phyloP scores from a whole-genome alignment of 2,113 vertebrate species.

The Siniperca chuatsi region DNA sequence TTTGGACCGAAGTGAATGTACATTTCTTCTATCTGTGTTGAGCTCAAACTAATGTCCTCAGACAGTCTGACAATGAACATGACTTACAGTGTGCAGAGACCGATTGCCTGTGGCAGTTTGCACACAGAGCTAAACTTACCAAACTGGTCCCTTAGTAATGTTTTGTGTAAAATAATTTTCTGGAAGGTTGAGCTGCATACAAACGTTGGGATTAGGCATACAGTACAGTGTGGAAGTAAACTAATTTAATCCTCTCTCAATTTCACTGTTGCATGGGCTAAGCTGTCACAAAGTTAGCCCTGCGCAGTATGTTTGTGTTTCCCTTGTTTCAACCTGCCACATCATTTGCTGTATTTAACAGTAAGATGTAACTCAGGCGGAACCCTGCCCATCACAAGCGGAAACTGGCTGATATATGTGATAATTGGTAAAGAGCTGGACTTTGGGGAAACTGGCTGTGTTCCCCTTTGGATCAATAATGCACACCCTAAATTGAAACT shows the following conservation, averaged over 20 bases:
- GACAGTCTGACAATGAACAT: slow-evolving; percentile 35
- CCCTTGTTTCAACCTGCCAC: slow-evolving; percentile 32
- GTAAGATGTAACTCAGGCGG: background rate
- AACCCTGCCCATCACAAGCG: slow-evolving; percentile 9
- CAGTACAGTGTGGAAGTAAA: slow-evolving; percentile 49
- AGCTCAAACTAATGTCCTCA: slow-evolving; percentile 3
- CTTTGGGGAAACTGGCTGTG: slow-evolving; percentile 46
- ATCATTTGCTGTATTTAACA: slow-evolving; percentile 41
- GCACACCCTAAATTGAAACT: slow-evolving; percentile 74
- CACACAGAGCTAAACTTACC: background rate
- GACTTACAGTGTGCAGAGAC: slow-evolving; percentile 11
- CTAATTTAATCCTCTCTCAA: slow-evolving; percentile 66
- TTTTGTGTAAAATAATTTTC: slow-evolving; percentile 69
- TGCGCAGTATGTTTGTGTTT: slow-evolving; percentile 17
- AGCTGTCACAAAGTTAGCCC: slow-evolving; percentile 35
- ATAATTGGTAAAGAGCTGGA: slow-evolving; percentile 49
- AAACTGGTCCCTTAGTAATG: slow-evolving; percentile 7
- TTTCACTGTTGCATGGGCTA: slow-evolving; percentile 61
- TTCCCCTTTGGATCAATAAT: slow-evolving; percentile 76
- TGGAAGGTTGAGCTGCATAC: slow-evolving; percentile 61
- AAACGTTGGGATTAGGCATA: slow-evolving; percentile 54
- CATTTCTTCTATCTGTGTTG: background rate
- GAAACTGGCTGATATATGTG: slow-evolving; percentile 51
- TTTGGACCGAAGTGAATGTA: slow-evolving; percentile 6
- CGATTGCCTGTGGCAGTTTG: slow-evolving; percentile 28